These are phyloP conservation scores for Tetanocera ferruginea DNA, from an alignment of 2,888 invertebrate genomes.

Conservation along the genomic window DNA sequence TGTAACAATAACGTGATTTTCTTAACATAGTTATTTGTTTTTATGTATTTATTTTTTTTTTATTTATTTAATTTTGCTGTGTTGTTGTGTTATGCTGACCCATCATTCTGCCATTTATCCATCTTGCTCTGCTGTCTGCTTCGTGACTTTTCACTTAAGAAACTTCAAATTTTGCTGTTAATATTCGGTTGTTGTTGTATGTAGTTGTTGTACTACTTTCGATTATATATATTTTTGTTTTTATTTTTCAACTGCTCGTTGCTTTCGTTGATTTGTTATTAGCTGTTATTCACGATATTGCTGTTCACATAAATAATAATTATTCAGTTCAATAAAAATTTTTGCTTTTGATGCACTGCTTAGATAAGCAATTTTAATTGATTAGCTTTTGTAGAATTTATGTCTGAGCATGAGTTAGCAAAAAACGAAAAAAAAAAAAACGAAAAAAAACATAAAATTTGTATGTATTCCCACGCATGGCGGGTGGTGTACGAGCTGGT, in stretches of 20 bases:
- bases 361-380: conserved; percentile 32
- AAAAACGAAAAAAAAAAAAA: no score
- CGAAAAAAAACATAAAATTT: background rate
- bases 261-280: conserved; percentile 13
- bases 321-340: background rate
- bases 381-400: conserved; percentile 13
- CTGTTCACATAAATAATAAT: conserved; percentile 14
- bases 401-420: background rate
- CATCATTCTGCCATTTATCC: background rate
- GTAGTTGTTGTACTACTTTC: conserved; percentile 14
- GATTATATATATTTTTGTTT: background rate
- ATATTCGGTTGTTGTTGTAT: background rate
- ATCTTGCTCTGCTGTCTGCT: background rate
- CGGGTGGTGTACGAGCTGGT: background rate
- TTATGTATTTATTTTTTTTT: background rate
- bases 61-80: background rate
- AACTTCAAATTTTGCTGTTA: background rate
- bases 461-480: conserved; percentile 17
- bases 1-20: background rate
- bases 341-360: conserved; percentile 16
- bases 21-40: background rate
- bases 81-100: background rate
- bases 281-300: conserved; percentile 29
- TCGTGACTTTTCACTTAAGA: conserved; percentile 29
- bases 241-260: background rate